These are phyloP conservation scores for Pinna nobilis DNA, from an alignment of 1,140 invertebrate species.

Conservation along the genomic window DNA sequence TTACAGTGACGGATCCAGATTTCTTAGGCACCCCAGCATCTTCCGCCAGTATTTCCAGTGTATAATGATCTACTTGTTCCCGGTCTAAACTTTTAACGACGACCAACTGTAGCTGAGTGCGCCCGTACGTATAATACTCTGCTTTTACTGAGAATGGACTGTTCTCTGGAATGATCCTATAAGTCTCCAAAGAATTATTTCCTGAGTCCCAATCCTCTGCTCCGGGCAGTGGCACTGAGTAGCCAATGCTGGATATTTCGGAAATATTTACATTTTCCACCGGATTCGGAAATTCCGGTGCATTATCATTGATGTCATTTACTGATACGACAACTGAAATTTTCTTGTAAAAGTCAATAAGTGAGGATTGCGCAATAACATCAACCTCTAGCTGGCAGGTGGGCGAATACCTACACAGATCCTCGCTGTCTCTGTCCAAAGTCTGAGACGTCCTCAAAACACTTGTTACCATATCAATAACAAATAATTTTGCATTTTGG, in stretches of 20 bases:
- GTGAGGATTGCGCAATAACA: slow-evolving; percentile 19
- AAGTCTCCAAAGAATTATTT: slow-evolving; percentile 51
- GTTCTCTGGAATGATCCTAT: slow-evolving; percentile 45
- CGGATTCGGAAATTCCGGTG: slow-evolving; percentile 57
- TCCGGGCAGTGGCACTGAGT: slow-evolving; percentile 43
- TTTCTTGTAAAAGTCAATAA: slow-evolving; percentile 31
- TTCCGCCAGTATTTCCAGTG: slow-evolving; percentile 86
- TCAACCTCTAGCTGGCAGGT: slow-evolving; percentile 36
- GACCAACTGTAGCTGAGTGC: slow-evolving; percentile 38
- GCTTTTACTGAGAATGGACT: slow-evolving; percentile 44
- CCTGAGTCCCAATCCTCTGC: slow-evolving; percentile 65
- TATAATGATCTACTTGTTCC: slow-evolving; percentile 85
- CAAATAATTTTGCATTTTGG: slow-evolving; percentile 77
- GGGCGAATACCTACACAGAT: slow-evolving; percentile 31
- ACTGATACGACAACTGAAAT: slow-evolving; percentile 50
- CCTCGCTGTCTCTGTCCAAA: slow-evolving; percentile 41
- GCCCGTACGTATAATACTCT: slow-evolving; percentile 33
- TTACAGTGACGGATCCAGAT: slow-evolving; percentile 74
- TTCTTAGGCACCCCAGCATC: slow-evolving; percentile 72
- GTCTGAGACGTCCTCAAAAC: slow-evolving; percentile 79
- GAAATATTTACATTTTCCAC: slow-evolving; percentile 51
- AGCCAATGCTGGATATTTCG: slow-evolving; percentile 49
- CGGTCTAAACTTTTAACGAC: slow-evolving; percentile 87
- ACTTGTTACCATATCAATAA: slow-evolving; percentile 92
- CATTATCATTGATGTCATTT: slow-evolving; percentile 68